Conservation (phyloP, 2,797 vertebrate genomes). For the Meriones psammophilus region DNA sequence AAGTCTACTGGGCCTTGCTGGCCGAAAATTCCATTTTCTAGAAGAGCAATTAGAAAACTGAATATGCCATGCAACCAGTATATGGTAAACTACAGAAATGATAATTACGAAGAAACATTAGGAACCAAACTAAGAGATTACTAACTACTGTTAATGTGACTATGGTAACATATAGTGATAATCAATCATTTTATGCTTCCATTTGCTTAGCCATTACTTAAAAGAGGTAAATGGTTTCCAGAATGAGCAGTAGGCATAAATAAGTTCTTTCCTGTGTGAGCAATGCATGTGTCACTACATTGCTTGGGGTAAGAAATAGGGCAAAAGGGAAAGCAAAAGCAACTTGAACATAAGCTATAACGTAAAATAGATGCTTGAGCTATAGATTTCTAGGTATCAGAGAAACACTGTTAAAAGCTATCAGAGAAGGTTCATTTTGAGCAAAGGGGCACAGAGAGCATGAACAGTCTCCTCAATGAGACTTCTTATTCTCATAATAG, state of each 20-base stretch:
- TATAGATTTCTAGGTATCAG: background rate
- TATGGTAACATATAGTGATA: background rate
- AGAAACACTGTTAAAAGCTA: slow-evolving; percentile 48
- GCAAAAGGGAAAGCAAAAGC: background rate
- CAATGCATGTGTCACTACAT: background rate
- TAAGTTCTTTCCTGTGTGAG: background rate
- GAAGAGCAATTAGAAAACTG: background rate
- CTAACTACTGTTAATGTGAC: background rate
- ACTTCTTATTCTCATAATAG: background rate
- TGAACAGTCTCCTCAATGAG: slow-evolving; percentile 20
- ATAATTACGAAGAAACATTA: background rate
- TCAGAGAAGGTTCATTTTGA: slow-evolving; percentile 29
- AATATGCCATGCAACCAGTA: slow-evolving; percentile 48
- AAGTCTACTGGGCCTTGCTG: background rate
- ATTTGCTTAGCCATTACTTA: background rate
- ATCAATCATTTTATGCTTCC: background rate
- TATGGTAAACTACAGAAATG: slow-evolving; percentile 2
- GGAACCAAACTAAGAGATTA: background rate
- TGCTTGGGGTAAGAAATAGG: background rate
- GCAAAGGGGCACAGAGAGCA: slow-evolving; percentile 28
- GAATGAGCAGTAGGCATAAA: background rate
- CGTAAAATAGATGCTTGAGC: background rate
- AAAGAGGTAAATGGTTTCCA: background rate
- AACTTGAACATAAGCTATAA: background rate
- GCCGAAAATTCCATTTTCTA: background rate